A percentile compares a stretch with the other conserved stretches of the same genome.
These are phyloP conservation scores for Poeciliopsis gracilis DNA, from an alignment of 2,797 vertebrate genomes.

Conservation along the genomic window DNA sequence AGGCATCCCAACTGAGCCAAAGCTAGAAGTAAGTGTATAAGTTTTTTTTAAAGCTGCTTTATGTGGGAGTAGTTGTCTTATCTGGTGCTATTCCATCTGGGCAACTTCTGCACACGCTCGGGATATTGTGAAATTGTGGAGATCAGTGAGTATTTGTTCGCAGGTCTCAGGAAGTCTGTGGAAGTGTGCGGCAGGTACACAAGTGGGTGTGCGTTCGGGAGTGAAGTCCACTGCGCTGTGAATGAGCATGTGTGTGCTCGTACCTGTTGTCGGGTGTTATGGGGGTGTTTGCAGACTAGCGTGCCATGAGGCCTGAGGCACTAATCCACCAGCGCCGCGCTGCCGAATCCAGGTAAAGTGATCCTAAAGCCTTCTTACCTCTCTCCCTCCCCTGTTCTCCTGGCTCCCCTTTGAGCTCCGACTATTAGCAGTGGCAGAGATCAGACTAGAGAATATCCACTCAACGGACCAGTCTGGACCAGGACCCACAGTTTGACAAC, in stretches of 20 bases:
- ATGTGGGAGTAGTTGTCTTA: conserved; percentile 67
- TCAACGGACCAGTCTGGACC: conserved; percentile 83
- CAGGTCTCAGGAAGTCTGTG: conserved; percentile 7
- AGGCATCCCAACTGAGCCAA: conserved; percentile 57
- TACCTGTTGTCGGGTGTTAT: conserved; percentile 64
- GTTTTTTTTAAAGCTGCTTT: conserved; percentile 51
- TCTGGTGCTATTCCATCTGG: conserved; percentile 38
- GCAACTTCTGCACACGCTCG: conserved; percentile 5
- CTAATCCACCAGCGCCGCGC: conserved; percentile 82
- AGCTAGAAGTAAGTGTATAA: conserved; percentile 65
- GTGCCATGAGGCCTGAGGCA: conserved; percentile 75
- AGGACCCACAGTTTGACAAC: conserved; percentile 83
- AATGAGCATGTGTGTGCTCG: conserved; percentile 46
- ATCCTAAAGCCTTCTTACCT: conserved; percentile 82
- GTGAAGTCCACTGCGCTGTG: conserved; percentile 41
- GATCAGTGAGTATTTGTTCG: conserved; percentile 27
- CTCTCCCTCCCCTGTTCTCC: conserved; percentile 75
- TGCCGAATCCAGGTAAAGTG: conserved; percentile 84
- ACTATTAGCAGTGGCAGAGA: conserved; percentile 80
- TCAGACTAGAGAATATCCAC: conserved; percentile 81
- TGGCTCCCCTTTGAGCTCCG: conserved; percentile 74
- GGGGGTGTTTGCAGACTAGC: conserved; percentile 76
- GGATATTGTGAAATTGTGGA: conserved; percentile 30
- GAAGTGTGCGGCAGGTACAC: conserved; percentile 11
- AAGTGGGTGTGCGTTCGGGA: neutral